These are phyloP conservation scores for Neoseiulus cucumeris DNA, from an alignment of 1,140 invertebrate genomes.

Conservation along the genomic window DNA sequence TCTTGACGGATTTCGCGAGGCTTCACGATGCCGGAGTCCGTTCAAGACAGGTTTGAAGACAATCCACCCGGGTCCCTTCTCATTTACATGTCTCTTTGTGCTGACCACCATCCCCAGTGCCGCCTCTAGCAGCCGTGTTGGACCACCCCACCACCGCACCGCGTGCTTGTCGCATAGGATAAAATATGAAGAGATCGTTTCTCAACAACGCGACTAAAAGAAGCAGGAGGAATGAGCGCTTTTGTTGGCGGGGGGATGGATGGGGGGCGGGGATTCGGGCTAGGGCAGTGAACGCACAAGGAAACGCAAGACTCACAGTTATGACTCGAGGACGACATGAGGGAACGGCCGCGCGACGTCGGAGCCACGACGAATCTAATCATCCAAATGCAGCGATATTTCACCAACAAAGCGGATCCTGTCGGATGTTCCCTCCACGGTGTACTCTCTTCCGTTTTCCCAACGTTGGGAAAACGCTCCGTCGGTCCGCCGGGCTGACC, in stretches of 20 bases:
- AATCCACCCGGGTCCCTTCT: no score
- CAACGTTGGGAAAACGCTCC: no score
- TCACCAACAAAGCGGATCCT: conserved; percentile 9
- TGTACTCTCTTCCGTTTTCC: no score
- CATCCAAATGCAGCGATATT: conserved; percentile 10
- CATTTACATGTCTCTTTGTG: background rate
- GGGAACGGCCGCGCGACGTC: background rate
- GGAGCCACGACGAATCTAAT: background rate
- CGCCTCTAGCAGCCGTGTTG: background rate
- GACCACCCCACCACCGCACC: background rate
- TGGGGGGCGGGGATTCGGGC: background rate
- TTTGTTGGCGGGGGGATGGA: background rate
- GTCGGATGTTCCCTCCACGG: no score
- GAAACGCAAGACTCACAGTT: background rate
- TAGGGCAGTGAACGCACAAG: background rate
- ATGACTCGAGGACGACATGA: background rate
- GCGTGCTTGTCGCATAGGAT: background rate
- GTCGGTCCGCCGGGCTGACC: no score
- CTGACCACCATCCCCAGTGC: background rate
- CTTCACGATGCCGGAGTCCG: no score
- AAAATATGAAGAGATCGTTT: conserved; percentile 10
- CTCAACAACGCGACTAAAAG: background rate
- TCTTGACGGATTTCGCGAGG: no score
- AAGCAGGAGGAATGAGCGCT: background rate
- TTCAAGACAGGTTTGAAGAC: no score